A percentile compares a stretch with the other conserved stretches of the same genome.
These are phyloP conservation scores for Toxotes lorentzi DNA, from an alignment of 2,797 vertebrate species.

Conservation along the genomic window DNA sequence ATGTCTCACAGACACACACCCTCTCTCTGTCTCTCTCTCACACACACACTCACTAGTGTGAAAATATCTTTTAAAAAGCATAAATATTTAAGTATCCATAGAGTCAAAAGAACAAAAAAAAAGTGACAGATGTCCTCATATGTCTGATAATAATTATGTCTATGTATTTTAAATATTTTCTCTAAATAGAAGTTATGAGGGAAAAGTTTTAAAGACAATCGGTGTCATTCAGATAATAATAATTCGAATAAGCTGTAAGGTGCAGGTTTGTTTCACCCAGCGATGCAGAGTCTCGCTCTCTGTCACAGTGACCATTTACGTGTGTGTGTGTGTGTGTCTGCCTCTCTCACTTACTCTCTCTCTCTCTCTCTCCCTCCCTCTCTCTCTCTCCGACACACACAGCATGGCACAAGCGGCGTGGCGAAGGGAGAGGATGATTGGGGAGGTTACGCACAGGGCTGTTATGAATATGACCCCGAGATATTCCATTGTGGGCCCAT, in stretches of 20 bases:
- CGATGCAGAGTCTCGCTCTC: slow-evolving; percentile 71
- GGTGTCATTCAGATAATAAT: slow-evolving; percentile 20
- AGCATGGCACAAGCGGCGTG: slow-evolving; percentile 66
- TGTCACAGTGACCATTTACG: slow-evolving; percentile 69
- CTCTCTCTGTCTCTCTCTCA: no score
- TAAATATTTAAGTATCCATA: slow-evolving; percentile 3
- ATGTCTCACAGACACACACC: slow-evolving; percentile 42
- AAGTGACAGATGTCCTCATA: slow-evolving; percentile 5
- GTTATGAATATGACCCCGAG: slow-evolving; percentile 71
- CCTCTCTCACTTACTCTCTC: background rate
- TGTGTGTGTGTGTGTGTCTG: slow-evolving; percentile 27
- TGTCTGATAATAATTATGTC: background rate
- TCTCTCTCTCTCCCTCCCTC: slow-evolving; percentile 14
- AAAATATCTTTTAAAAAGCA: slow-evolving; percentile 23
- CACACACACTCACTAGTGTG: background rate
- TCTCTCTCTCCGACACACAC: slow-evolving; percentile 60
- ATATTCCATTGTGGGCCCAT: slow-evolving; percentile 83
- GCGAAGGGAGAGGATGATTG: slow-evolving; percentile 31
- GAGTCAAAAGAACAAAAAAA: background rate
- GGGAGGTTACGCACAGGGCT: slow-evolving; percentile 35
- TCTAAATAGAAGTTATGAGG: background rate
- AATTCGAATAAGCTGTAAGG: slow-evolving; percentile 22
- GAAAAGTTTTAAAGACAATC: background rate
- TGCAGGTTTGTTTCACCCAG: slow-evolving; percentile 60
- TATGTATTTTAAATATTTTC: background rate